Percentiles rank a stretch among this genome's conserved stretches.
Conservation (phyloP, 2,113 vertebrate genomes). For the Arvicanthis niloticus region DNA sequence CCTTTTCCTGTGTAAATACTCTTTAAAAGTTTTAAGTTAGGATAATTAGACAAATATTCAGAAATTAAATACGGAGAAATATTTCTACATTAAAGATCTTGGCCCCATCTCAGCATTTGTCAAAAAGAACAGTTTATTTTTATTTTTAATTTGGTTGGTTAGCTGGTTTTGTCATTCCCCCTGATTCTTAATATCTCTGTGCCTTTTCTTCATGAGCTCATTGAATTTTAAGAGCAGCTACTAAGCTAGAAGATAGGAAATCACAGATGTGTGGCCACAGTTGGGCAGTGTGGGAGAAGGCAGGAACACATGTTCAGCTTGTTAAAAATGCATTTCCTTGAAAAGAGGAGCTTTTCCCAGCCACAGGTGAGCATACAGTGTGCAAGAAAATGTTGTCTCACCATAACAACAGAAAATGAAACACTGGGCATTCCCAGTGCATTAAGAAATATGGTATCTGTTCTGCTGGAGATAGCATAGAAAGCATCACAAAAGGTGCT, state of each 20-base stretch:
- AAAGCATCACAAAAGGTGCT: conserved; percentile 75
- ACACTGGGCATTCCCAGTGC: conserved; percentile 45
- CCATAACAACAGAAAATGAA: conserved; percentile 44
- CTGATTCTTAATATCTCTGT: background rate
- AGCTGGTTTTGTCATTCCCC: background rate
- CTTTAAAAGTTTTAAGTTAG: background rate
- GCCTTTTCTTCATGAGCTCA: background rate
- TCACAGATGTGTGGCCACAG: background rate
- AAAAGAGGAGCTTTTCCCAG: conserved; percentile 13
- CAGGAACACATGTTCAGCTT: conserved; percentile 4
- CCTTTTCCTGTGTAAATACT: background rate
- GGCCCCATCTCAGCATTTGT: background rate
- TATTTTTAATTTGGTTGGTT: background rate
- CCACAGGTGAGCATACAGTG: background rate
- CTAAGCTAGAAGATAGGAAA: background rate
- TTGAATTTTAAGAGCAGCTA: conserved; percentile 37
- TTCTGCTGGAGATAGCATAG: conserved; percentile 59
- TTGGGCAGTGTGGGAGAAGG: background rate
- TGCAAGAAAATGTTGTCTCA: conserved; percentile 24
- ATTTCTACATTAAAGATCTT: conserved; percentile 39
- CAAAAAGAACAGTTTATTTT: background rate
- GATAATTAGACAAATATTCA: conserved; percentile 25
- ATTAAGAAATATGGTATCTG: conserved; percentile 54
- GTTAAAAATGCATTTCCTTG: background rate
- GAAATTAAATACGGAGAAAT: background rate